Evolutionary conservation across 1,140 invertebrate species (phyloP), one percentile per base, ranked within the genome.

Genomic region (Rhysida immarginata): DNA sequence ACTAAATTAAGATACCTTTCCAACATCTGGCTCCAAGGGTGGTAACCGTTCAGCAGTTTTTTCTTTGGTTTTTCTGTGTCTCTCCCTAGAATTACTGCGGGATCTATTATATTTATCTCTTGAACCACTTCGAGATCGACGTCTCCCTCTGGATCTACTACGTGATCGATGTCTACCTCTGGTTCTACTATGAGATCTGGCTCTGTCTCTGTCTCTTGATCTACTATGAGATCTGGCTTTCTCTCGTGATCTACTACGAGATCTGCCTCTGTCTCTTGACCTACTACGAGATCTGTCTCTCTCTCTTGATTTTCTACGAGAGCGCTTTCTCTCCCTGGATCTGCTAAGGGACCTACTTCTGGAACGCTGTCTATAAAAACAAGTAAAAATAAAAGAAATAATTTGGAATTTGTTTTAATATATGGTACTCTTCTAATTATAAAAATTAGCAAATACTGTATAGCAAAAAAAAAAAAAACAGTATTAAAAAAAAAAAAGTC

Each of bases 21-120:
- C 74, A 24, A 76, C 68, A 58, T 72, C 65, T 45, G 75, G 75
- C 61, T 78, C 75, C 46, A 71, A 61, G 23, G 75, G 65, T 18
- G 64, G 72, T 48, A 79, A 74, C 25, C 76, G 70, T 60, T 69
- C 66, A 63, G 68, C 68, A 53, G 59, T 57, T 59, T 60, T 65
- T 60, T 64, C 62, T 60, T 58, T 23, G 63, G 59, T 60, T 56
- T 44, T 54, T 20, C 53, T 23, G 55, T 61, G 59, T 53, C 56
- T 41, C 42, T 64, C 59, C 16, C 53, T 55, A 41, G 53, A 54
- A 23, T 53, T 21, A 55, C 57, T 59, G 42, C 55, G 45, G 21
- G 43, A 55, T 18, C 18, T 35, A 21, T 48, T 51, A 26, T 56
- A 24, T 8, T 20, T 59, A 2, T 24, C 49, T 29, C 51, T 24